Percentiles rank a stretch among this genome's conserved stretches.
Evolutionary conservation across 2,888 invertebrate genomes (phyloP).

Genomic region (Pogonocherus hispidulus): DNA sequence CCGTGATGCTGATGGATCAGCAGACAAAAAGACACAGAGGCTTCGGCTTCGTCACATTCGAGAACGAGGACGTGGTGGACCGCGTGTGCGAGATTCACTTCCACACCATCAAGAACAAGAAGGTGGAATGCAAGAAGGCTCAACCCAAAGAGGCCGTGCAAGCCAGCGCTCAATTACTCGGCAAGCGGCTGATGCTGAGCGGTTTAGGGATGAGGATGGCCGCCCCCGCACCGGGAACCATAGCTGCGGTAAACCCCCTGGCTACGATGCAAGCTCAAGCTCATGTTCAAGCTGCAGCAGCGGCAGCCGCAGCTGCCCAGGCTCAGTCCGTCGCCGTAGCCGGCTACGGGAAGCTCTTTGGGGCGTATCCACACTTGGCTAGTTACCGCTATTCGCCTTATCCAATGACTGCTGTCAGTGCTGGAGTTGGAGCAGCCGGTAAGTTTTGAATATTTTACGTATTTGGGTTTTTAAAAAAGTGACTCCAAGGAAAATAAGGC

Average conservation of each 20-base stretch:
- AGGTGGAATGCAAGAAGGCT: conserved; percentile 90
- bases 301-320: conserved; percentile 72
- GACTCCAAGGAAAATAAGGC: too few relatives aligned
- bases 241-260: conserved; percentile 74
- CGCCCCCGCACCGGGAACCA: conserved; percentile 71
- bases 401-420: conserved; percentile 69
- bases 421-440: conserved; percentile 68
- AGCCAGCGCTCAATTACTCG: conserved; percentile 75
- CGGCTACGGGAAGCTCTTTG: conserved; percentile 78
- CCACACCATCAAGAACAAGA: conserved; percentile 93
- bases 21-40: conserved; percentile 93
- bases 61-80: conserved; percentile 92
- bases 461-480: too few relatives aligned
- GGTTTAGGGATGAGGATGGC: conserved; percentile 79
- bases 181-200: conserved; percentile 80
- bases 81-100: conserved; percentile 95
- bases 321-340: conserved; percentile 75
- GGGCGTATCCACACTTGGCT: conserved; percentile 73
- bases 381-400: conserved; percentile 77
- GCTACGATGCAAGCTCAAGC: conserved; percentile 71
- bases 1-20: conserved; percentile 95
- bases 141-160: conserved; percentile 92
- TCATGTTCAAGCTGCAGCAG: conserved; percentile 67
- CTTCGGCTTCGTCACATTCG: conserved; percentile 93
- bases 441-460: conserved; percentile 1